phyloP scores from a whole-genome alignment of 2,888 invertebrate genomes.

The Scaptomyza flava region DNA sequence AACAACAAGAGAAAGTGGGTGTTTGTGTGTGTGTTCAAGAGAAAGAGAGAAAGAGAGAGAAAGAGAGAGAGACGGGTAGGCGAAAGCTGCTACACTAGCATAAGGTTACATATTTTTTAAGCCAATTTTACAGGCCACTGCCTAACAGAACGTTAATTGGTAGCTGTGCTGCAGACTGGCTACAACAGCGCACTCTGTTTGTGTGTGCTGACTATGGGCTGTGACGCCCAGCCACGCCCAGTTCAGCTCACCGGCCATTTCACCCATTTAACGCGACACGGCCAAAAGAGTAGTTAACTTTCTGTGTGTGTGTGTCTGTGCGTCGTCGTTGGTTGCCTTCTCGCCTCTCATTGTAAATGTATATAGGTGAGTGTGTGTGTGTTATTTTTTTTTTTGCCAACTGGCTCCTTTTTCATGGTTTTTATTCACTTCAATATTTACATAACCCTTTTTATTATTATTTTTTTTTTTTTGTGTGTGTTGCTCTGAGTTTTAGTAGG shows the following conservation, averaged over 20 bases:
- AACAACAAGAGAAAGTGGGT: background rate
- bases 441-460: constrained; percentile 78
- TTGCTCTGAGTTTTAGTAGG: constrained; percentile 59
- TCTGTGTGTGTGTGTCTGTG: constrained; percentile 38
- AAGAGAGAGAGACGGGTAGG: background rate
- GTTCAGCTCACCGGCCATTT: constrained; percentile 26
- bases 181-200: constrained; percentile 3
- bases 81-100: constrained; percentile 43
- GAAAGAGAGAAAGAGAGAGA: too few relatives aligned
- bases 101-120: constrained; percentile 81
- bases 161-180: constrained; percentile 66
- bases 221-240: constrained; percentile 40
- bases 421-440: constrained; percentile 79
- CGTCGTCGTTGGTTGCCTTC: constrained; percentile 19
- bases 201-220: constrained; percentile 4
- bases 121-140: constrained; percentile 81
- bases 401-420: constrained; percentile 71
- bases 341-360: constrained; percentile 10
- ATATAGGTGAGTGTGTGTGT: constrained; percentile 20
- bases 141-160: constrained; percentile 82
- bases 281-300: constrained; percentile 76
- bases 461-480: constrained; percentile 6
- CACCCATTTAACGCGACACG: constrained; percentile 58
- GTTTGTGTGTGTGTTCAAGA: too few relatives aligned
- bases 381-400: constrained; percentile 53